Percentiles rank a stretch among this genome's conserved stretches.
These are phyloP conservation scores for Pempheris klunzingeri DNA, from an alignment of 2,797 vertebrate genomes.

Conservation along the genomic window DNA sequence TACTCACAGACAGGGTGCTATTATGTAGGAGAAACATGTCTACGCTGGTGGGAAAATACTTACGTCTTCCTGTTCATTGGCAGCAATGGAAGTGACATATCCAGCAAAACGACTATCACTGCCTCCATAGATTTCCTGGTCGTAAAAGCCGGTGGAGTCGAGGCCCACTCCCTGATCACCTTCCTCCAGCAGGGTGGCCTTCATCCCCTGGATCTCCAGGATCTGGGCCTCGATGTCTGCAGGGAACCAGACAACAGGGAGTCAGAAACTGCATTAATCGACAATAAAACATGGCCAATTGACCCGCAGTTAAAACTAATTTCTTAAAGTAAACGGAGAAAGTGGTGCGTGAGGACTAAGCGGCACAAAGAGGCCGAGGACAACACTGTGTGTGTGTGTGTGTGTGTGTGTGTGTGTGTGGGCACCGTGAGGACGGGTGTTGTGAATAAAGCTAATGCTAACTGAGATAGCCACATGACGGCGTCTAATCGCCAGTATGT, in stretches of 20 bases:
- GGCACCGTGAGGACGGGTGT: too few species aligned
- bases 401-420: too few species aligned
- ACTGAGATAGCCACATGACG: neutral
- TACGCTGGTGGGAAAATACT: too few species aligned
- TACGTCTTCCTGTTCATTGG: constrained; percentile 98
- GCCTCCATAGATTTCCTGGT: constrained; percentile 98
- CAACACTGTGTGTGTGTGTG: too few species aligned
- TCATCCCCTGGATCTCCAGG: constrained; percentile 98
- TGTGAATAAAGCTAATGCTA: constrained; percentile 24
- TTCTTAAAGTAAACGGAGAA: too few species aligned
- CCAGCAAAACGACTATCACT: constrained; percentile 97
- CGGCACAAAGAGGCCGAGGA: too few species aligned
- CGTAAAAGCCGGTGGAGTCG: constrained; percentile 96
- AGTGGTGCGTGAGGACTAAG: too few species aligned
- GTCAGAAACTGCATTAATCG: neutral
- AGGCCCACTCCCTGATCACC: constrained; percentile 94
- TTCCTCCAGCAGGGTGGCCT: constrained; percentile 92
- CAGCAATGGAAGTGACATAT: constrained; percentile 98
- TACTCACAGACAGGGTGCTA: too few species aligned
- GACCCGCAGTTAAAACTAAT: too few species aligned
- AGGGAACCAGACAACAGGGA: neutral
- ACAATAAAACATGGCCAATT: fast-evolving
- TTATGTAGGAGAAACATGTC: neutral
- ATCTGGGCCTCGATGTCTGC: constrained; percentile 95
- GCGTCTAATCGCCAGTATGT: neutral